Evolutionary conservation across 2,113 vertebrate genomes (phyloP), one percentile per base, ranked within the genome.

Genomic region (Cottus gobio): DNA sequence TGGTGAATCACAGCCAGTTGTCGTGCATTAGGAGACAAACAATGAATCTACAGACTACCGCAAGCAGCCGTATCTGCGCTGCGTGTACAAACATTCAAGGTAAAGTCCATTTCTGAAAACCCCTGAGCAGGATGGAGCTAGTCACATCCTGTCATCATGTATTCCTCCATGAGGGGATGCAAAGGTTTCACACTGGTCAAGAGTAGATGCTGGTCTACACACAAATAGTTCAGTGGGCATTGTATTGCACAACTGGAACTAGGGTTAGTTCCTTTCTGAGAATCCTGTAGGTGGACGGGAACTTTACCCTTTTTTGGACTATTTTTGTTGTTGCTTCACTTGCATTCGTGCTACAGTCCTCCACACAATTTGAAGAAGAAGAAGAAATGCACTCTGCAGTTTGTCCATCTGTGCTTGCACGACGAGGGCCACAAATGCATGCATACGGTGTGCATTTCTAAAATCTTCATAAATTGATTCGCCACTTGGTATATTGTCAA

Each of bases 71-170:
- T 39, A 71, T 57, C n/a, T 28, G 8, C 28, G 31, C 5, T 42
- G 11, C 7, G 54, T n/a, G 18, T 56, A 11, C 39, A 7, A 44
- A 57, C 0, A 3, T 16, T 36, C 7, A 12, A 16, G 48, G 0
- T n/a, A 8, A 22, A 12, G 1, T 46, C 13, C 11, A 34, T 5
- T 36, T 26, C 3, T 67, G 6, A 66, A 11, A 30, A 16, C 3
- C 13, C 1, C 36, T n/a, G 13, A 50, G 57, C 20, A 78, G 31
- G 39, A 62, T 39, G 65, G 37, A 39, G 8, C 20, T 2, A 12
- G 8, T 44, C 75, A 78, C 44, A 52, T 42, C 75, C 24, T 78
- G 30, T n/a, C 31, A 39, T 68, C 64, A 60, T 26, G 58, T 66
- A 66, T 44, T 75, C 62, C 34, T n/a, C 3, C 9, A 36, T 36